phyloP scores from a whole-genome alignment of 2,888 invertebrate genomes.

The Chrysotoxum bicinctum region DNA sequence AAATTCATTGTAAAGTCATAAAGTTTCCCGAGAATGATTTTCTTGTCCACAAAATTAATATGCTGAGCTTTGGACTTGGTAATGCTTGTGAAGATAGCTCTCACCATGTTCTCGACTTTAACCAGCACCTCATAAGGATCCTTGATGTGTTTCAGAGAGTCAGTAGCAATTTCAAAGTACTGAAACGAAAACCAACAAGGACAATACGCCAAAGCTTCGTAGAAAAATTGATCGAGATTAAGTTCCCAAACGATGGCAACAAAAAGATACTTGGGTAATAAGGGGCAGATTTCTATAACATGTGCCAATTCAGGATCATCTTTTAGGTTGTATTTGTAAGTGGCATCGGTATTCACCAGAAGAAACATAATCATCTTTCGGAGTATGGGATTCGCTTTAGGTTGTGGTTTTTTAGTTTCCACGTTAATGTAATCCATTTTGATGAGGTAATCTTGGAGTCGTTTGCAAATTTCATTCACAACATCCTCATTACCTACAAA shows the following conservation, averaged over 20 bases:
- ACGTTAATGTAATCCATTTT: conserved; percentile 72
- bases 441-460: conserved; percentile 73
- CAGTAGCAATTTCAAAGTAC: conserved; percentile 76
- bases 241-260: conserved; percentile 76
- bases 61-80: conserved; percentile 75
- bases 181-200: conserved; percentile 78
- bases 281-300: conserved; percentile 76
- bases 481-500: conserved; percentile 76
- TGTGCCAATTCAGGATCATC: conserved; percentile 75
- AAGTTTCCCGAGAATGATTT: conserved; percentile 76
- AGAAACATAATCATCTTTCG: conserved; percentile 77
- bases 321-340: conserved; percentile 76
- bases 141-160: conserved; percentile 75
- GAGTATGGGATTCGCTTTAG: conserved; percentile 65
- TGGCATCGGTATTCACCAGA: conserved; percentile 77
- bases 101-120: conserved; percentile 75
- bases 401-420: conserved; percentile 65
- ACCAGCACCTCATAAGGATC: conserved; percentile 76
- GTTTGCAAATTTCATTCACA: conserved; percentile 75
- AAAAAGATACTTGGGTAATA: conserved; percentile 77
- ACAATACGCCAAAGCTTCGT: conserved; percentile 75
- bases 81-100: conserved; percentile 75
- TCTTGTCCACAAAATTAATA: conserved; percentile 75
- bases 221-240: conserved; percentile 76
- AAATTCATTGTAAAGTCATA: conserved; percentile 76